Evolutionary conservation across 1,140 invertebrate species (phyloP).

Genomic region (Himalopsyche phryganea): DNA sequence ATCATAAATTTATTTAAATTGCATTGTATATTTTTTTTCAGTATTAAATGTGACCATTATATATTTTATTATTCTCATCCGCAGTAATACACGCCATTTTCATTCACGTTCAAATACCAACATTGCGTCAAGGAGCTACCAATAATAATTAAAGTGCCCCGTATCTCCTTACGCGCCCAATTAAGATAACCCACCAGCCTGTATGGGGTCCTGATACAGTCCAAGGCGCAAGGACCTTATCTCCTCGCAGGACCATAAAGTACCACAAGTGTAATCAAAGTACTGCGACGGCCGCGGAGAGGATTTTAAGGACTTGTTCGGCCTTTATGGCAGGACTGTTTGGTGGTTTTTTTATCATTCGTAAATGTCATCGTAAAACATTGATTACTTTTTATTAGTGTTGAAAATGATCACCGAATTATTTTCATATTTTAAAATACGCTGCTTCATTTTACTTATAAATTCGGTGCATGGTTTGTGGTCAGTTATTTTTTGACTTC

Average conservation of each 20-base stretch:
- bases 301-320: slow-evolving; percentile 15
- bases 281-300: slow-evolving; percentile 11
- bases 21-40: too few relatives aligned
- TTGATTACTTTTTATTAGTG: slow-evolving; percentile 10
- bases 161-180: slow-evolving; percentile 6
- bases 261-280: slow-evolving; percentile 14
- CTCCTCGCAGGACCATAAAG: slow-evolving; percentile 17
- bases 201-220: too few relatives aligned
- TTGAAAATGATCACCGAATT: background rate
- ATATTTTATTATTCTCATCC: too few relatives aligned
- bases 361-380: slow-evolving; percentile 23
- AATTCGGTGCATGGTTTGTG: too few relatives aligned
- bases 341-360: slow-evolving; percentile 14
- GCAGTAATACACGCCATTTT: too few relatives aligned
- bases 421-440: too few relatives aligned
- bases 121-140: background rate
- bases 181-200: slow-evolving; percentile 4
- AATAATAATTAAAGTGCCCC: slow-evolving; percentile 10
- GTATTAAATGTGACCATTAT: too few relatives aligned
- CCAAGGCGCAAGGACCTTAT: background rate
- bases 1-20: too few relatives aligned
- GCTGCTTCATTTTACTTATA: too few relatives aligned
- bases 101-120: background rate
- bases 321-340: slow-evolving; percentile 11
- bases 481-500: too few relatives aligned